Evolutionary conservation across 2,888 invertebrate species (phyloP), one percentile per base, ranked within the genome.

Genomic region (Epirrita christyi): DNA sequence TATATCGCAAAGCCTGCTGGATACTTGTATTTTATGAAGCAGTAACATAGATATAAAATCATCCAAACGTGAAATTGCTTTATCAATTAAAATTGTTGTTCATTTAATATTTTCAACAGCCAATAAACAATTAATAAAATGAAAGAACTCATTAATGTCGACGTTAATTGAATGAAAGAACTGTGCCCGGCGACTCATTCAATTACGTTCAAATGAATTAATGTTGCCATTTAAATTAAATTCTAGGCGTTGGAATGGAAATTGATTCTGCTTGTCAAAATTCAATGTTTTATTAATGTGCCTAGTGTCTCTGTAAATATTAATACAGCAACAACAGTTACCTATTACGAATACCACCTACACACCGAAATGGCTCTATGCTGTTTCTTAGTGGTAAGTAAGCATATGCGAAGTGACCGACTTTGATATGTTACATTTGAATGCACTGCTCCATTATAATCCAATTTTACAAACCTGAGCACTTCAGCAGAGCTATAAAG

Each of bases 131-230:
- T 45, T 42, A 42, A 38, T 50, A 32, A 37, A 42, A 43, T 37
- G 41, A 36, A 40, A 48, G 49, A 29, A 45, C 28, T 49, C 11
- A 46, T 49, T 53, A 54, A 50, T 45, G 49, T 48, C 48, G 34
- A 34, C 70, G 71, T 72, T 67, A 68, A 67, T 84, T 78, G 77
- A 83, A 80, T 76, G 78, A 76, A 75, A 70, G 72, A 74, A 76
- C 73, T 66, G 57, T 32, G 48, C 10, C n/a, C 44, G 67, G 71
- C 70, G 70, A 72, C 71, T 76, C 75, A 73, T 75, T 76, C 70
- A 75, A 78, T 81, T 73, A 78, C 43, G 49, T 38, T 43, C 9
- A 42, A 28, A 21, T 8, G 40, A 55, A 50, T 59, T 51, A 55
- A 60, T 60, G 43, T 46, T 56, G 45, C 41, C 48, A 14, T 32